These are phyloP conservation scores for Scophthalmus maximus DNA, from an alignment of 2,113 vertebrate genomes.

Conservation along the genomic window DNA sequence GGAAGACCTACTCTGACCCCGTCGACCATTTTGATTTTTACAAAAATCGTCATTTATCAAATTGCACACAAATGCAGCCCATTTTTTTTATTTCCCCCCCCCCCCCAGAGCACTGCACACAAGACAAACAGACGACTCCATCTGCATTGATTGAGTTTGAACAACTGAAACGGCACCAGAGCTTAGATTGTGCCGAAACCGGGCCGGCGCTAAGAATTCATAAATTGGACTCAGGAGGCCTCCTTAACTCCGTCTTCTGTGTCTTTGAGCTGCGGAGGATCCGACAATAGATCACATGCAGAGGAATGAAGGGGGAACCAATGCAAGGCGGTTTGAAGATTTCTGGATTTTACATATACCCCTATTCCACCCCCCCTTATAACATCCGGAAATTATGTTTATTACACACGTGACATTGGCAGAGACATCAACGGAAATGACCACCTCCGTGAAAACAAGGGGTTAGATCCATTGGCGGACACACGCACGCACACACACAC, in stretches of 20 bases:
- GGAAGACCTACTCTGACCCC: constrained; percentile 3
- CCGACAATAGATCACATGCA: constrained; percentile 69
- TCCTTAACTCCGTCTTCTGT: constrained; percentile 68
- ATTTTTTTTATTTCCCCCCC: constrained; percentile 6
- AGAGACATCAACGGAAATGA: constrained; percentile 39
- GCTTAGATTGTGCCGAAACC: constrained; percentile 45
- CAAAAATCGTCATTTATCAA: constrained; percentile 16
- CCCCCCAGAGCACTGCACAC: constrained; percentile 11
- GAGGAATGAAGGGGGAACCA: constrained; percentile 46
- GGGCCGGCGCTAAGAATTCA: constrained; percentile 64
- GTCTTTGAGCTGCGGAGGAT: constrained; percentile 65
- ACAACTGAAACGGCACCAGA: constrained; percentile 52
- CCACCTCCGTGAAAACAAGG: too few relatives aligned
- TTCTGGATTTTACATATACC: constrained; percentile 57
- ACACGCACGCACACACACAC: constrained; percentile 3
- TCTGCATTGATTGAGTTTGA: constrained; percentile 53
- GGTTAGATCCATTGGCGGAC: constrained; percentile 30
- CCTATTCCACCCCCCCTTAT: background rate
- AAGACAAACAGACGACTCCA: constrained; percentile 53
- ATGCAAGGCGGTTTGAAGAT: constrained; percentile 30
- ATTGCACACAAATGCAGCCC: background rate
- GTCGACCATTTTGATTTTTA: background rate
- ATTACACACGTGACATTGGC: constrained; percentile 35
- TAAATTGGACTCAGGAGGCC: constrained; percentile 79
- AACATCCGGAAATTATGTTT: constrained; percentile 27